Base-by-base conservation (phyloP, 2,888 invertebrate genomes). In the Nipponacmea schrenckii region DNA sequence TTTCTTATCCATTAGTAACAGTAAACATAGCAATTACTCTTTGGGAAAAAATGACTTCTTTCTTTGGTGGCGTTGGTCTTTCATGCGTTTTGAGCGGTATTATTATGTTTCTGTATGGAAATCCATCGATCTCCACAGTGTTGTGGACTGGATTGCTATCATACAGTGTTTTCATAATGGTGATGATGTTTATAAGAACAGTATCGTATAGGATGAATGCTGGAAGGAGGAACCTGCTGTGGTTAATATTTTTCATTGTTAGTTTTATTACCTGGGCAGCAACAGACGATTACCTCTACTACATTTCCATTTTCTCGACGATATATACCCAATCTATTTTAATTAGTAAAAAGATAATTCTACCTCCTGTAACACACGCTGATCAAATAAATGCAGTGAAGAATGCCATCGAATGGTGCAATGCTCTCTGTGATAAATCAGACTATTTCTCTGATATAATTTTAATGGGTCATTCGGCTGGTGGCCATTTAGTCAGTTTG, bases 391-490 rank as follows among this genome's bases (percentile, higher is more conserved):
- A 68, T n/a, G 78, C 79, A 15, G 73, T 83, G 7, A 72, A 73
- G 14, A 68, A 70, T 46, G 77, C 79, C 20, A 70, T 81, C 7
- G 68, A 50, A 20, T 80, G 80, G 78, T 71, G 77, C 10, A 73
- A 72, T 69, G 17, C 70, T 0, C 70, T 76, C 20, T 73, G 78
- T 2, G 27, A 71, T n/a, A 65, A 68, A 27, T 72, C 56, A 0
- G 68, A 70, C 15, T 45, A 64, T 7, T 73, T 71, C 20, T 72
- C 79, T 39, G 39, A 68, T 14, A 68, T 83, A 8, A 81, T 74
- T 66, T 64, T 83, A 45, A 82, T 82, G 79, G 83, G 83, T 3
- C 82, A 83, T 69, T 83, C 83, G 1, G 83, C 83, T 7, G 83
- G 83, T 0, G 83, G 81, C 20, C 83, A 83, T 63, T 75, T 83